Conservation (phyloP, 2,113 vertebrate genomes). For the Oreamnos americanus region DNA sequence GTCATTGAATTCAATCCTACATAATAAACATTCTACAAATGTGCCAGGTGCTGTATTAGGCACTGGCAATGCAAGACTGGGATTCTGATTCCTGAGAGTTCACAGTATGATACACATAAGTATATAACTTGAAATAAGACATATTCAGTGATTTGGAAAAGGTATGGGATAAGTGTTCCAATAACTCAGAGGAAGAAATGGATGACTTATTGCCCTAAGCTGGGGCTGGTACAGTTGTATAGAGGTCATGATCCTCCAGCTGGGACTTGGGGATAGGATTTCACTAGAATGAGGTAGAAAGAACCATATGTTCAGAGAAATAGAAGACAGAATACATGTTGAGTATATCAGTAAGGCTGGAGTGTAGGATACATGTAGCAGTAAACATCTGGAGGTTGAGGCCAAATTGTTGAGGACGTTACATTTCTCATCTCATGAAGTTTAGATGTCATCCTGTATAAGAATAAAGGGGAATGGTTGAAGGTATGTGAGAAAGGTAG, state of each 20-base stretch:
- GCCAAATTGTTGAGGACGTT: not conserved
- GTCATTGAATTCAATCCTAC: not conserved
- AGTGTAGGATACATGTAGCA: not conserved
- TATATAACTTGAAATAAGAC: not conserved
- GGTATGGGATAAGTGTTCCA: not conserved
- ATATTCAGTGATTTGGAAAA: not conserved
- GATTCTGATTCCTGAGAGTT: not conserved
- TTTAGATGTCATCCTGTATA: not conserved
- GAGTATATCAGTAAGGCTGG: not conserved
- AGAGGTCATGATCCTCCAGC: not conserved
- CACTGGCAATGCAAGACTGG: not conserved
- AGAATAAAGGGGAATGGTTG: not conserved
- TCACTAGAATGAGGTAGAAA: not conserved
- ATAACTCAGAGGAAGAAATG: not conserved
- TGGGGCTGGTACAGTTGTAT: not conserved
- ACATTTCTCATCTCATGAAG: not conserved
- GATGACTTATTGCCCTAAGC: not conserved
- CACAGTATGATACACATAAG: not conserved
- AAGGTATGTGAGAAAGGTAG: not conserved
- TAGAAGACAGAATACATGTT: not conserved
- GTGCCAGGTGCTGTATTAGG: not conserved
- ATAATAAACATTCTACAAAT: not conserved
- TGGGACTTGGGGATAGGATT: not conserved
- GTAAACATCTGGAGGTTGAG: not conserved
- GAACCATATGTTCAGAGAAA: not conserved